phyloP scores from a whole-genome alignment of 2,888 invertebrate genomes.

The Abrostola triplasia region DNA sequence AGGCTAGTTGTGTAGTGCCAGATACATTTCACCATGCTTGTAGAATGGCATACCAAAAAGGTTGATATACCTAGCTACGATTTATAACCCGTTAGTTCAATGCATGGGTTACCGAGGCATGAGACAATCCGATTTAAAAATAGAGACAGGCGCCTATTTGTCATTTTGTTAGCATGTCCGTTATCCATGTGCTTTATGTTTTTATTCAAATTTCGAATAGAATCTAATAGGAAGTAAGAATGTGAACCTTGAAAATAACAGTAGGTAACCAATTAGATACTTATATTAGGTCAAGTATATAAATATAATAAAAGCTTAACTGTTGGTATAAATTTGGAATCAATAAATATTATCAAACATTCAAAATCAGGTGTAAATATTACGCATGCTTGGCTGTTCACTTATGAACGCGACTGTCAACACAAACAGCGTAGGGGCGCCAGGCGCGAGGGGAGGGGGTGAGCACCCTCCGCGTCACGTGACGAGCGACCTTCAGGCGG shows the following conservation, averaged over 20 bases:
- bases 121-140: constrained; percentile 61
- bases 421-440: constrained; percentile 63
- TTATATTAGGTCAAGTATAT: neutral
- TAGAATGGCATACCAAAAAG: constrained; percentile 28
- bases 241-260: constrained; percentile 28
- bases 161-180: constrained; percentile 38
- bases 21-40: constrained; percentile 7
- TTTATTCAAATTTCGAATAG: constrained; percentile 16
- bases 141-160: constrained; percentile 40
- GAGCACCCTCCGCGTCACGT: constrained; percentile 86
- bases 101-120: constrained; percentile 49
- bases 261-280: neutral
- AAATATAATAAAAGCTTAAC: neutral
- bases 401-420: constrained; percentile 68
- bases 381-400: constrained; percentile 29
- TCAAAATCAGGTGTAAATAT: constrained; percentile 10
- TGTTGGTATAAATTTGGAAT: neutral
- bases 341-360: neutral
- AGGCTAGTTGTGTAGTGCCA: constrained; percentile 25
- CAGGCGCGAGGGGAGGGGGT: constrained; percentile 72
- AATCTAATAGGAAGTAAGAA: constrained; percentile 41
- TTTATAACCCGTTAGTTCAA: constrained; percentile 49
- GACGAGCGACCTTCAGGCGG: constrained; percentile 87
- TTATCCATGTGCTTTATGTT: constrained; percentile 29
- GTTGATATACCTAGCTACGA: constrained; percentile 20